phyloP scores from a whole-genome alignment of 2,797 vertebrate genomes.

The Peromyscus nudipes region DNA sequence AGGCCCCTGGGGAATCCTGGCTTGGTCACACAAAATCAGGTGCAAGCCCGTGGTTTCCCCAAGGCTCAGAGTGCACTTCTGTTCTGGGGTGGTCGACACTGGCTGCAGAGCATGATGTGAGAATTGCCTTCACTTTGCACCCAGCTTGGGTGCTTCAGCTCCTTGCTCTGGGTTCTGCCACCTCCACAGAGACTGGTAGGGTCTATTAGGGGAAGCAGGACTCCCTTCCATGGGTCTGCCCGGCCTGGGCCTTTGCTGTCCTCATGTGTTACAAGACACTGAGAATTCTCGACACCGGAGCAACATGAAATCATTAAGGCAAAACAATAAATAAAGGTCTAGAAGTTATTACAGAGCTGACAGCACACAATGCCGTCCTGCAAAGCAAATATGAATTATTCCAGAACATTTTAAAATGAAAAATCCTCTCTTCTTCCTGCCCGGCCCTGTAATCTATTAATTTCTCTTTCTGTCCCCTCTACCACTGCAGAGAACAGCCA shows the following conservation, averaged over 20 bases:
- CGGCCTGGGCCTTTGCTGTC: constrained; percentile 64
- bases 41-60: neutral
- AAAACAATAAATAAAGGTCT: constrained; percentile 85
- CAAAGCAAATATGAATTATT: constrained; percentile 81
- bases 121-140: neutral
- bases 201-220: neutral
- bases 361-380: constrained; percentile 73
- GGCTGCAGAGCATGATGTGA: neutral
- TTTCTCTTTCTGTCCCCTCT: constrained; percentile 43
- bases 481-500: neutral
- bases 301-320: constrained; percentile 82
- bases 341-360: constrained; percentile 85
- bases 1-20: neutral
- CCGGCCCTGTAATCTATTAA: constrained; percentile 72
- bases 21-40: neutral
- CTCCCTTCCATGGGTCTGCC: neutral
- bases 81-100: neutral
- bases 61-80: constrained; percentile 48
- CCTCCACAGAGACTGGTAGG: neutral
- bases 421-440: constrained; percentile 79
- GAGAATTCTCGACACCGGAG: constrained; percentile 54
- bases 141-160: neutral
- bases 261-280: constrained; percentile 81
- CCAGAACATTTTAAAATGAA: constrained; percentile 82
- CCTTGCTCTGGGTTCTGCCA: neutral